Evolutionary conservation across 64 coral and sea anemone species (phyloP).

Genomic region (Stichodactyla helianthus): DNA sequence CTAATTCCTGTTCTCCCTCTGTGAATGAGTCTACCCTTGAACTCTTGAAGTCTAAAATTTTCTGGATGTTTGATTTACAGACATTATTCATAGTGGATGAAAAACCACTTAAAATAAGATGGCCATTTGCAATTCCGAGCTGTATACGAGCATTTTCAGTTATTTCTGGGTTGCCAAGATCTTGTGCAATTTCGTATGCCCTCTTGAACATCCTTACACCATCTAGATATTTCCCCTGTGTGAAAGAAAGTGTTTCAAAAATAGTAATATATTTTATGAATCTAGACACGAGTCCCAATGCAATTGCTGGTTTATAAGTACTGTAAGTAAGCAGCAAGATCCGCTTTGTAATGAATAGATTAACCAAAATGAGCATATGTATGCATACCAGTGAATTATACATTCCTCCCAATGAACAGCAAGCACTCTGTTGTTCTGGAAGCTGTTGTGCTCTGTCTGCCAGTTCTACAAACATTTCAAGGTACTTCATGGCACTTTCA

Average conservation of each 20-base stretch:
- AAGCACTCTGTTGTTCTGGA: constrained; percentile 87
- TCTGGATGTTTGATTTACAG: constrained; percentile 65
- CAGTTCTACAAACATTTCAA: constrained; percentile 94
- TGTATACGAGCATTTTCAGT: constrained; percentile 73
- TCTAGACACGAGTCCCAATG: too few species aligned
- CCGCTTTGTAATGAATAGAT: too few species aligned
- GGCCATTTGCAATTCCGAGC: constrained; percentile 69
- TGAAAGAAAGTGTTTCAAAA: background rate
- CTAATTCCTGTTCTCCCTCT: constrained; percentile 26
- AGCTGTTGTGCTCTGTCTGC: constrained; percentile 78
- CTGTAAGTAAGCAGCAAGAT: too few species aligned
- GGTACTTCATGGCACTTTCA: constrained; percentile 87
- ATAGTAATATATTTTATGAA: too few species aligned
- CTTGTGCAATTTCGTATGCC: constrained; percentile 88
- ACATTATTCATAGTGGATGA: constrained; percentile 73
- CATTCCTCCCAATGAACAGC: constrained; percentile 69
- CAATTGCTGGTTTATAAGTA: too few species aligned
- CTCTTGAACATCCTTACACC: constrained; percentile 80
- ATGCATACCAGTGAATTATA: constrained; percentile 83
- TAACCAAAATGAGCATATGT: too few species aligned
- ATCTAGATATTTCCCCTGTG: constrained; percentile 79
- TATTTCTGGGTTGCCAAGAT: constrained; percentile 44
- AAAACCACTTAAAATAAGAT: constrained; percentile 58
- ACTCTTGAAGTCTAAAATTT: constrained; percentile 82
- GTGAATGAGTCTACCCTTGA: constrained; percentile 66